Conservation (phyloP, 2,797 vertebrate genomes). For the Spea hammondii region DNA sequence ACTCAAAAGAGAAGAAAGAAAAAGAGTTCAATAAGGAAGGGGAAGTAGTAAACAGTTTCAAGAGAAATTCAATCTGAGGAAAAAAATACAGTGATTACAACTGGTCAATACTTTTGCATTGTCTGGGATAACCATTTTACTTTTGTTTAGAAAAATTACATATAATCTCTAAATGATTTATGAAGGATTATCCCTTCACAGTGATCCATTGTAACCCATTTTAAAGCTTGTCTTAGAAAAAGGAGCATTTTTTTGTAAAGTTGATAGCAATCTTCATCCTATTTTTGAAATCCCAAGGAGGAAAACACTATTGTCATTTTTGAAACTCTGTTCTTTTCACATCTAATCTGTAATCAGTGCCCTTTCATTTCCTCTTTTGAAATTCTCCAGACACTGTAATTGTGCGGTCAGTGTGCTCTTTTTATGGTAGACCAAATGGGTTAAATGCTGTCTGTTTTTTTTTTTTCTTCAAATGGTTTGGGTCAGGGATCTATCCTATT, state of each 20-base stretch:
- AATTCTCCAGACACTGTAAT: constrained; percentile 37
- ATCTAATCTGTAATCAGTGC: constrained; percentile 37
- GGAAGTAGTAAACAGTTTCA: too few relatives aligned
- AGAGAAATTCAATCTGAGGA: too few relatives aligned
- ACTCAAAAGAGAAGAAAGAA: too few relatives aligned
- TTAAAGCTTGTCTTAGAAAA: neutral
- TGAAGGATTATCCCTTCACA: too few relatives aligned
- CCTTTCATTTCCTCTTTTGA: constrained; percentile 28
- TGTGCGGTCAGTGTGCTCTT: constrained; percentile 29
- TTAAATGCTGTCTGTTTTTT: constrained; percentile 5
- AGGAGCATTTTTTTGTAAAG: neutral
- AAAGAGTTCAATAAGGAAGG: too few relatives aligned
- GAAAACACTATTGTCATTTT: neutral
- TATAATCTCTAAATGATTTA: too few relatives aligned
- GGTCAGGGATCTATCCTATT: neutral
- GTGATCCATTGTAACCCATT: too few relatives aligned
- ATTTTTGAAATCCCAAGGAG: neutral
- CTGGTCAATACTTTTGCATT: too few relatives aligned
- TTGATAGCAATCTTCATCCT: neutral
- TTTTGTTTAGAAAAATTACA: too few relatives aligned
- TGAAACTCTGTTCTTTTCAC: constrained; percentile 8
- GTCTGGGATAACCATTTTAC: too few relatives aligned
- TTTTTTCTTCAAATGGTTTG: neutral
- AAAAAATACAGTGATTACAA: too few relatives aligned
- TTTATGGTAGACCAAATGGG: constrained; percentile 4